Percentiles rank a stretch among this genome's conserved stretches.
These are phyloP conservation scores for Lophius piscatorius DNA, from an alignment of 2,113 vertebrate genomes.

Conservation along the genomic window DNA sequence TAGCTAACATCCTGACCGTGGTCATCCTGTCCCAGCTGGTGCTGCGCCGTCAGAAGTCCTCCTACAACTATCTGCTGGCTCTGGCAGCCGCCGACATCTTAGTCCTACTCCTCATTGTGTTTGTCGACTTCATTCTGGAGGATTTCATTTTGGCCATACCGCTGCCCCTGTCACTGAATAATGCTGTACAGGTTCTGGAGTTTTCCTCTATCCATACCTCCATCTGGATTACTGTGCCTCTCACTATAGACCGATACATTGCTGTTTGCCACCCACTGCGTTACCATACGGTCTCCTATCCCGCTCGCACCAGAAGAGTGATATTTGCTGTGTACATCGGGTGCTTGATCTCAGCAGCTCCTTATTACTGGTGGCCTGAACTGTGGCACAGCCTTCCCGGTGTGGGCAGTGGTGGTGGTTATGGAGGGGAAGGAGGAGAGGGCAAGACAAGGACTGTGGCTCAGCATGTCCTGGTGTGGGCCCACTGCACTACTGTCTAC, in stretches of 20 bases:
- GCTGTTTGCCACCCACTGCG: conserved; percentile 95
- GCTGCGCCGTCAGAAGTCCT: conserved; percentile 95
- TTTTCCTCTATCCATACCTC: conserved; percentile 98
- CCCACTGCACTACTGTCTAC: conserved; percentile 93
- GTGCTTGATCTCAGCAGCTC: conserved; percentile 90
- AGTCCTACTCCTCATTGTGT: conserved; percentile 94
- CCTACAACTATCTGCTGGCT: conserved; percentile 96
- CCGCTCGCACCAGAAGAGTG: conserved; percentile 90
- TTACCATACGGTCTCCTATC: conserved; percentile 94
- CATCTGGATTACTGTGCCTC: conserved; percentile 95
- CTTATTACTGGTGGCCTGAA: conserved; percentile 98
- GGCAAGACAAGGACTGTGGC: conserved; percentile 82
- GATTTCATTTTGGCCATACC: conserved; percentile 90
- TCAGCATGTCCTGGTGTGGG: conserved; percentile 94
- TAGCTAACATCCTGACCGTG: conserved; percentile 96
- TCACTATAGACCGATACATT: conserved; percentile 94
- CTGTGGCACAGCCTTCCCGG: conserved; percentile 86
- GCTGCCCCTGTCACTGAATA: conserved; percentile 87
- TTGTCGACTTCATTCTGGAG: conserved; percentile 95
- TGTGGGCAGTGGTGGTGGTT: conserved; percentile 29
- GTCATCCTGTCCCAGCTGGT: conserved; percentile 96
- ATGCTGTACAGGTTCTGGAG: conserved; percentile 90
- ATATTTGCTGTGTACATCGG: conserved; percentile 89
- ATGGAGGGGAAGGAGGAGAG: conserved; percentile 69
- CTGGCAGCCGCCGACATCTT: conserved; percentile 95